Evolutionary conservation across 2,888 invertebrate genomes (phyloP).

Genomic region (Plagiodera versicolora): DNA sequence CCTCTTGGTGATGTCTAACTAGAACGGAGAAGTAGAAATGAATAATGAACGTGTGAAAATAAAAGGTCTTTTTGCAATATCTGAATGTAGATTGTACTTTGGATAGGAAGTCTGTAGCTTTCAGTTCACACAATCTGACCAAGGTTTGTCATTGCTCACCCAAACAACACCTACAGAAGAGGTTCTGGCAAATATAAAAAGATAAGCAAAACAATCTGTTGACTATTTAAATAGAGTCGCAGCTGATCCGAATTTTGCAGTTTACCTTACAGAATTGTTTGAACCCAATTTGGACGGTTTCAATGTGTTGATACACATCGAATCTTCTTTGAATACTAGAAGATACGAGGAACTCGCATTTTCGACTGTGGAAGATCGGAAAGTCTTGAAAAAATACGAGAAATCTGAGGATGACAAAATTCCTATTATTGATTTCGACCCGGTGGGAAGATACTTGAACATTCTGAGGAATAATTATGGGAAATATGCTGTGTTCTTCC

Average conservation of each 20-base stretch:
- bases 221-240: conserved; percentile 36
- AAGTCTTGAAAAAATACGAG: conserved; percentile 45
- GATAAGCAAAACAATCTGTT: conserved; percentile 66
- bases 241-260: conserved; percentile 17
- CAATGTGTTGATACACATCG: conserved; percentile 74
- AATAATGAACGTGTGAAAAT: no score
- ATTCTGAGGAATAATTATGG: conserved; percentile 73
- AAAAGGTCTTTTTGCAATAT: no score
- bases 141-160: conserved; percentile 67
- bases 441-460: conserved; percentile 68
- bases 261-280: conserved; percentile 38
- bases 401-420: conserved; percentile 53
- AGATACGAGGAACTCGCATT: conserved; percentile 55
- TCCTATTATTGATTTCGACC: conserved; percentile 79
- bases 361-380: conserved; percentile 29
- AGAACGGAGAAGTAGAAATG: no score
- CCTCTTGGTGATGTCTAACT: no score
- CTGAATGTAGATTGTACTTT: no score
- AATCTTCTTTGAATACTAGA: conserved; percentile 54
- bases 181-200: conserved; percentile 64
- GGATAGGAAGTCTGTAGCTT: no score
- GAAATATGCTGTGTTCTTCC: conserved; percentile 84
- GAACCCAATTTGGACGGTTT: conserved; percentile 62
- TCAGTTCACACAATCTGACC: conserved; percentile 83
- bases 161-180: conserved; percentile 59